These are phyloP conservation scores for Leucophenga maculata DNA, from an alignment of 2,888 invertebrate genomes.

Conservation along the genomic window DNA sequence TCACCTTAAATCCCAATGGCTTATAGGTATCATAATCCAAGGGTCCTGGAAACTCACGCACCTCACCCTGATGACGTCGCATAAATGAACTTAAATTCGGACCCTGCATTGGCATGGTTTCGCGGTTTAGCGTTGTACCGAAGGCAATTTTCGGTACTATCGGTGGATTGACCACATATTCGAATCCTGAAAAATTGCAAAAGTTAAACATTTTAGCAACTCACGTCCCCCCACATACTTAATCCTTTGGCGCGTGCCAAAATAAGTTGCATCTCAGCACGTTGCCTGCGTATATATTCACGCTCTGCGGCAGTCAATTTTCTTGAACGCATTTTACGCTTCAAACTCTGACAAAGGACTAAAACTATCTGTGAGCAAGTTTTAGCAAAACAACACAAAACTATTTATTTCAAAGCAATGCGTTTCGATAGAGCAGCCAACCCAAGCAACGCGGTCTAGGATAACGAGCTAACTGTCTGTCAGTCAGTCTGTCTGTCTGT, in stretches of 20 bases:
- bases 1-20: conserved; percentile 57
- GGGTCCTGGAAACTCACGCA: conserved; percentile 58
- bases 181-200: conserved; percentile 72
- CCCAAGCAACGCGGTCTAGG: conserved; percentile 17
- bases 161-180: conserved; percentile 75
- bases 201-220: not conserved
- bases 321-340: conserved; percentile 56
- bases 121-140: conserved; percentile 73
- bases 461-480: conserved; percentile 15
- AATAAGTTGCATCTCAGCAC: conserved; percentile 59
- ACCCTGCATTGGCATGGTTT: conserved; percentile 72
- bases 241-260: conserved; percentile 47
- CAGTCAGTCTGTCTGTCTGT: conserved; percentile 25
- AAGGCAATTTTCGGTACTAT: conserved; percentile 73
- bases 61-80: conserved; percentile 70
- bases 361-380: not conserved
- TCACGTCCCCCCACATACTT: conserved; percentile 38
- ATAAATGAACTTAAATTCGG: conserved; percentile 73
- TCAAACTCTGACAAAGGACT: conserved; percentile 39
- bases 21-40: conserved; percentile 47
- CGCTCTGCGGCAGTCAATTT: conserved; percentile 56
- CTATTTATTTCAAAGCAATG: not conserved
- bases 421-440: conserved; percentile 22
- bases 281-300: conserved; percentile 52
- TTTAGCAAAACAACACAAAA: too few species aligned